Evolutionary conservation across 2,797 vertebrate genomes (phyloP).

Genomic region (Chromis chromis): DNA sequence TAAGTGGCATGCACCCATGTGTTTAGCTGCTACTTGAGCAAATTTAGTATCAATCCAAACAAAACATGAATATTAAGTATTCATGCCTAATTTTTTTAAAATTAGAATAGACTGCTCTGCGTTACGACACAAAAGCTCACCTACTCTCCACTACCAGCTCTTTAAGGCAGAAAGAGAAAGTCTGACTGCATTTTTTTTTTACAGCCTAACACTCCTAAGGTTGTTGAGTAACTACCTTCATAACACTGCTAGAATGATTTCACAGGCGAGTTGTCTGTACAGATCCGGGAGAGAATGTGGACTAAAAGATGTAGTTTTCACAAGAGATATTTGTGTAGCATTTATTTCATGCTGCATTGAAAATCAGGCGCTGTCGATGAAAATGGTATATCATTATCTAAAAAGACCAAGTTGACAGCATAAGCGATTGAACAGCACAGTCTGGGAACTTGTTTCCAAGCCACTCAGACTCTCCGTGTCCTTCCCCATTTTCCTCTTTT

Average conservation of each 20-base stretch:
- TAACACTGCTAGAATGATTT: neutral
- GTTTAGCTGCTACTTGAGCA: neutral
- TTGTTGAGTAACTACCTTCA: conserved; percentile 8
- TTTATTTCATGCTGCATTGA: conserved; percentile 32
- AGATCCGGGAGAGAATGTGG: neutral
- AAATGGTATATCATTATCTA: conserved; percentile 25
- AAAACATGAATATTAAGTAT: neutral
- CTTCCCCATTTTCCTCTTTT: conserved; percentile 44
- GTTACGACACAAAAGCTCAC: neutral
- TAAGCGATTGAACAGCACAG: conserved; percentile 33
- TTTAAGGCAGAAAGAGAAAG: conserved; percentile 2
- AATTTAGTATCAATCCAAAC: neutral
- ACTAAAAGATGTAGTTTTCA: conserved; percentile 11
- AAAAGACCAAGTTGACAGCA: conserved; percentile 17
- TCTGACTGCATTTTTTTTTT: conserved; percentile 5
- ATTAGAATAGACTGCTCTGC: neutral
- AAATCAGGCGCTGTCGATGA: conserved; percentile 23
- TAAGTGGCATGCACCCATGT: neutral
- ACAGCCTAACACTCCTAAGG: neutral
- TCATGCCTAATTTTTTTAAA: neutral
- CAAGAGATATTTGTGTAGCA: conserved; percentile 8
- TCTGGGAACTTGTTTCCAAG: conserved; percentile 53
- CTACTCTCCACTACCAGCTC: neutral
- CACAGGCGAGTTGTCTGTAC: conserved; percentile 4
- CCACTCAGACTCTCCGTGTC: conserved; percentile 23